A percentile compares a stretch with the other conserved stretches of the same genome.
Conservation (phyloP, 2,888 invertebrate species). For the Agrochola litura region DNA sequence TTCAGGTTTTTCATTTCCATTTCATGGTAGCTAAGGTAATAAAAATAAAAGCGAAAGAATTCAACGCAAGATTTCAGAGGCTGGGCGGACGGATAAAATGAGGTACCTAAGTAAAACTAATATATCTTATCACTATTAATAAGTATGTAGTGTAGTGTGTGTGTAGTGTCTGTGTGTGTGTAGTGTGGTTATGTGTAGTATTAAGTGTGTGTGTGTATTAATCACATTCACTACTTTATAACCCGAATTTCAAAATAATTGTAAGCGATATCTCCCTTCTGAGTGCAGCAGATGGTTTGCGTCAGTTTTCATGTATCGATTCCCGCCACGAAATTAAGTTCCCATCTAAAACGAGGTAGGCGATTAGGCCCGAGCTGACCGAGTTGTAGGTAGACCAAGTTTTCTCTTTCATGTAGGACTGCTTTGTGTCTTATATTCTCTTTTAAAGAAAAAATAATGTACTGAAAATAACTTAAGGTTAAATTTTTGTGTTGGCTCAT, state of each 20-base stretch:
- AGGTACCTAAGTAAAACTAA: neutral
- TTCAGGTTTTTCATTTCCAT: constrained; percentile 30
- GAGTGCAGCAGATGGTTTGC: constrained; percentile 36
- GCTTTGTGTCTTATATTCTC: neutral
- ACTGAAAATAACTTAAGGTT: neutral
- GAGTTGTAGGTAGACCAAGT: constrained; percentile 38
- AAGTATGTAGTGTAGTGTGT: neutral
- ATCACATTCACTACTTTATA: neutral
- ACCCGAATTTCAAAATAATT: neutral
- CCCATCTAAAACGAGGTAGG: constrained; percentile 53
- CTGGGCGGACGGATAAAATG: neutral
- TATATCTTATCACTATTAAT: neutral
- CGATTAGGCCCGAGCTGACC: constrained; percentile 48
- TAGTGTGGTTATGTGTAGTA: neutral
- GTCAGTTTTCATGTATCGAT: constrained; percentile 59
- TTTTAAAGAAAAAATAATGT: neutral
- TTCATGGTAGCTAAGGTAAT: constrained; percentile 26
- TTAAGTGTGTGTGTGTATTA: no score
- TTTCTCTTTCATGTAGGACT: constrained; percentile 8
- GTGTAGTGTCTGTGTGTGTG: neutral
- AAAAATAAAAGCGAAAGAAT: constrained; percentile 24
- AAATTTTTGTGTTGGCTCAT: neutral
- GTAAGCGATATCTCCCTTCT: neutral
- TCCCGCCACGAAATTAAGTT: constrained; percentile 52
- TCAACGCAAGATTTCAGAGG: neutral